These are phyloP conservation scores for Girardia tigrina DNA, from an alignment of 2,888 invertebrate species.

Conservation along the genomic window DNA sequence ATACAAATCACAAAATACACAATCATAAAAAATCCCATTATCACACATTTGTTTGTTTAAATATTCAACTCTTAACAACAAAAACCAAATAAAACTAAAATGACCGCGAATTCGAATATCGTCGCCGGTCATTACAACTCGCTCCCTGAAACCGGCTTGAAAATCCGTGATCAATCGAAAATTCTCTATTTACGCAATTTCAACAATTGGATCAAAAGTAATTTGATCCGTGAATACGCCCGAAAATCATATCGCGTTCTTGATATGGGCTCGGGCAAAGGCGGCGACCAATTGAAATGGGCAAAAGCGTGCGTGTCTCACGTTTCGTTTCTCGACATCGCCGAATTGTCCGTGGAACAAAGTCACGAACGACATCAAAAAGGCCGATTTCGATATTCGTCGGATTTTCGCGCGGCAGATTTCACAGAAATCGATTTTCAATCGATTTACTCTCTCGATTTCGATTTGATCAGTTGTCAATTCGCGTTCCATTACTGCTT, in stretches of 20 bases:
- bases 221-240: constrained; percentile 58
- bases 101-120: neutral
- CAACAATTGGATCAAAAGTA: constrained; percentile 96
- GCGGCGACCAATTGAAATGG: constrained; percentile 92
- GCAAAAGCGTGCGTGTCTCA: constrained; percentile 66
- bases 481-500: constrained; percentile 82
- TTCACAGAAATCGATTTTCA: constrained; percentile 30
- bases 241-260: too few species aligned
- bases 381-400: constrained; percentile 25
- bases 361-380: constrained; percentile 63
- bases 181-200: constrained; percentile 87
- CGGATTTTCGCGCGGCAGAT: constrained; percentile 35
- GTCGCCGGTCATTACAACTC: constrained; percentile 88
- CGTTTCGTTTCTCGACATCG: constrained; percentile 64
- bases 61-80: too few species aligned
- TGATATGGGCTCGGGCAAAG: constrained; percentile 95
- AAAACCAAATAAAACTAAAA: too few species aligned
- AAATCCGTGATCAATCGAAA: constrained; percentile 68
- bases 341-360: constrained; percentile 63
- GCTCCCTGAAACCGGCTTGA: constrained; percentile 60
- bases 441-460: constrained; percentile 44
- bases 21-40: too few species aligned
- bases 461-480: constrained; percentile 86
- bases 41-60: too few species aligned
- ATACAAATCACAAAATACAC: too few species aligned